A percentile compares a stretch with the other conserved stretches of the same genome.
Conservation (phyloP, 2,888 invertebrate genomes). For the Drosophila borborema region DNA sequence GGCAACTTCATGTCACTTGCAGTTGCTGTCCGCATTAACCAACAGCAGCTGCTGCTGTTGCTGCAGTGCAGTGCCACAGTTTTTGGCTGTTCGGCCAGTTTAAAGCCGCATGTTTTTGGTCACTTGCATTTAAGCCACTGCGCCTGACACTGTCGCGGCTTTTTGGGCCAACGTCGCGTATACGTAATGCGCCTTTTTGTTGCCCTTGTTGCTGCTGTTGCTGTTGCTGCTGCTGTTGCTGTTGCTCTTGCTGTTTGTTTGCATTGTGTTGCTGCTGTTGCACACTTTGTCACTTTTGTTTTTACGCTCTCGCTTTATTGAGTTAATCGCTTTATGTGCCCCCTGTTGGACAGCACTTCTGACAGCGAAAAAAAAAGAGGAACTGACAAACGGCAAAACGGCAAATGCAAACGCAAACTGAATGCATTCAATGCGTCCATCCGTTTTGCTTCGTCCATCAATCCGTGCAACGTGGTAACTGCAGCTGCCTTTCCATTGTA, state of each 20-base stretch:
- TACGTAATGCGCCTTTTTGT: constrained; percentile 52
- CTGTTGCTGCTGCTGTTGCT: no score
- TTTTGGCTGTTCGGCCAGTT: constrained; percentile 24
- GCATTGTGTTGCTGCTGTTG: constrained; percentile 41
- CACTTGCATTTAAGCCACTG: constrained; percentile 47
- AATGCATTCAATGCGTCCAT: no score
- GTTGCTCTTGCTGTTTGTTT: constrained; percentile 20
- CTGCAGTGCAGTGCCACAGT: constrained; percentile 35
- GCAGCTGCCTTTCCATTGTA: constrained; percentile 13
- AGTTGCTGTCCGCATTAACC: constrained; percentile 33
- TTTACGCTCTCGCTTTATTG: constrained; percentile 74
- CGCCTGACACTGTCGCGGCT: constrained; percentile 23
- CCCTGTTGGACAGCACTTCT: constrained; percentile 23
- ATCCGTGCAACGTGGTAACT: constrained; percentile 11
- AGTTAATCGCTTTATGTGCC: constrained; percentile 73
- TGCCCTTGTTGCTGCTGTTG: constrained; percentile 23
- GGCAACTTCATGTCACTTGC: constrained; percentile 49
- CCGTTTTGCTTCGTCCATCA: constrained; percentile 34
- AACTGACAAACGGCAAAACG: no score
- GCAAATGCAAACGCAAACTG: no score
- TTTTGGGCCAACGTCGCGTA: constrained; percentile 43
- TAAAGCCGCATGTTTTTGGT: constrained; percentile 66
- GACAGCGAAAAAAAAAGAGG: constrained; percentile 16
- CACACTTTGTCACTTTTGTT: constrained; percentile 74
- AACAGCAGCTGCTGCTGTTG: constrained; percentile 9